Base-by-base conservation (phyloP, 2,888 invertebrate genomes). In the Pterostichus madidus region DNA sequence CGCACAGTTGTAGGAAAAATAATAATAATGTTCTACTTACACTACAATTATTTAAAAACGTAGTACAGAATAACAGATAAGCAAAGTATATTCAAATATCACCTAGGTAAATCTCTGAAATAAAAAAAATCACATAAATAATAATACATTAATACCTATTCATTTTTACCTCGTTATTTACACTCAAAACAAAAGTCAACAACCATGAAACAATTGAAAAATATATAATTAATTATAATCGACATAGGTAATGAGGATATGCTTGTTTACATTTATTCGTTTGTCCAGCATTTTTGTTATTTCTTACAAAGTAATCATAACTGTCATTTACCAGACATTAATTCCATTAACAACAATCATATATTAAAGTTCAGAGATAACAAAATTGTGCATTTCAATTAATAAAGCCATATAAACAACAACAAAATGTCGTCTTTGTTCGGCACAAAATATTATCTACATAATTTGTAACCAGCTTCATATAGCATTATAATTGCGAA, bases 361-460 rank as follows among this genome's bases (percentile, higher is more conserved):
- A 17, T 71, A 71, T 64, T 71, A 71, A 71, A 71, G 68, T 71
- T 71, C 68, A 44, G 13, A 44, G 68, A 71, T 71, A 71, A 71
- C 39, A 32, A 17, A 71, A 71, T 17, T 71, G 68, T 71, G 15
- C 24, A 44, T 71, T 71, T 71, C 68, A 71, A 71, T 71, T 71
- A 71, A 39, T 44, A 15, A 71, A 3, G 6, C 15, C 68, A 17
- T 71, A 71, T 44, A 71, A 71, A 71, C 68, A 71, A 71, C 13
- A 71, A 71, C 68, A 71, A 39, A 24, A 39, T 44, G 68, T 31
- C 15, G 15, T 39, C 17, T 71, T 15, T 71, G 44, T 56, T n/a
- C 49, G 13, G 31, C 11, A 59, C 24, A 59, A 59, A 59, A 59
- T 59, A 59, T 17, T 7, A 15, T 39, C 39, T 39, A 7, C 24